Conservation (phyloP, 2,888 invertebrate species). For the Drosophila atripex region DNA sequence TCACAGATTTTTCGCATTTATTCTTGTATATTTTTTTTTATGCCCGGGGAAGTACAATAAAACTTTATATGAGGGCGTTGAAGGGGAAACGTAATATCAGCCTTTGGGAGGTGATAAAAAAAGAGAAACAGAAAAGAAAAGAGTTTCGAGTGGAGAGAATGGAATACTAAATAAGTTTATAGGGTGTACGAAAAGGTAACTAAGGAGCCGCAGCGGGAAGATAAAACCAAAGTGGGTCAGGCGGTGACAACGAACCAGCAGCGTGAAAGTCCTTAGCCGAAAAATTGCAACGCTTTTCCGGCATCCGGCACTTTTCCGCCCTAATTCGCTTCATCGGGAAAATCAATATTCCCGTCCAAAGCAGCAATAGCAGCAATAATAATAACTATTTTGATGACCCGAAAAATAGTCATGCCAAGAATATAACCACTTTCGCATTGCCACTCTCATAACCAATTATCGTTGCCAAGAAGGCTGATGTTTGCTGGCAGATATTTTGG, state of each 20-base stretch:
- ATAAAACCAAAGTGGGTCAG: conserved; percentile 34
- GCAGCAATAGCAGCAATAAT: conserved; percentile 28
- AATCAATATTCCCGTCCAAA: conserved; percentile 22
- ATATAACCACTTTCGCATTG: conserved; percentile 36
- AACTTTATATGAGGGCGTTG: conserved; percentile 60
- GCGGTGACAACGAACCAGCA: neutral
- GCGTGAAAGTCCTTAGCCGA: neutral
- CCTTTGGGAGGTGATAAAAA: conserved; percentile 33
- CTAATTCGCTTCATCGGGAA: conserved; percentile 16
- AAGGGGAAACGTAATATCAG: conserved; percentile 24
- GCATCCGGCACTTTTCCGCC: conserved; percentile 7
- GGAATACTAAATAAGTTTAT: conserved; percentile 46
- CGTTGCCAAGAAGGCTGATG: conserved; percentile 58
- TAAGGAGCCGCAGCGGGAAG: conserved; percentile 4
- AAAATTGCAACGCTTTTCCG: conserved; percentile 1
- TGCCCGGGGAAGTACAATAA: conserved; percentile 63
- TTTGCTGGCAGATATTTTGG: conserved; percentile 46
- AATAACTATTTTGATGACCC: conserved; percentile 46
- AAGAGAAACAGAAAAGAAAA: neutral
- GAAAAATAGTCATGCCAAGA: conserved; percentile 37
- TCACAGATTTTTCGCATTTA: conserved; percentile 56
- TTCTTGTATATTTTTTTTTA: conserved; percentile 11
- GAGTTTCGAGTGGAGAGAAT: conserved; percentile 18
- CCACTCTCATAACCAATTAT: conserved; percentile 50
- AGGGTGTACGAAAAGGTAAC: conserved; percentile 12